phyloP scores from a whole-genome alignment of 2,888 invertebrate genomes.

The Hirtodrosophila cameraria region DNA sequence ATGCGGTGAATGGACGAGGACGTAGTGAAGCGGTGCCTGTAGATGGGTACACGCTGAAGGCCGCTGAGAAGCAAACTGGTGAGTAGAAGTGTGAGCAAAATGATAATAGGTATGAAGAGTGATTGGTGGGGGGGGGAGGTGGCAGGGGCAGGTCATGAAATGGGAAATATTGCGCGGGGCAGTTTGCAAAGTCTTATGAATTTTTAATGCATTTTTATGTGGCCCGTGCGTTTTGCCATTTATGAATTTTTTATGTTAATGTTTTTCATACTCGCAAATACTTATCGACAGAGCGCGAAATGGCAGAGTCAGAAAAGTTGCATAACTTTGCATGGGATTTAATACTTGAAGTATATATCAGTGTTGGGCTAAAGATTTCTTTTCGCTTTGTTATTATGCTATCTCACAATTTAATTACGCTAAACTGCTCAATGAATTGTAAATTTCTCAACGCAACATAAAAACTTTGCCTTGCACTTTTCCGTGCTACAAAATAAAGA shows the following conservation, averaged over 20 bases:
- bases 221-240: constrained; percentile 37
- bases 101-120: too few species aligned
- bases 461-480: constrained; percentile 60
- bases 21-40: constrained; percentile 89
- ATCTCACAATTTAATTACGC: constrained; percentile 74
- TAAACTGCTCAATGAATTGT: constrained; percentile 80
- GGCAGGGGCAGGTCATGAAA: background rate
- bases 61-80: constrained; percentile 92
- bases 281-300: constrained; percentile 13
- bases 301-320: constrained; percentile 15
- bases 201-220: constrained; percentile 41
- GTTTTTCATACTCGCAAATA: constrained; percentile 14
- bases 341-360: constrained; percentile 9
- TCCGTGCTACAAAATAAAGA: background rate
- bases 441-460: constrained; percentile 51
- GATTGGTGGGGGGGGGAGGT: background rate
- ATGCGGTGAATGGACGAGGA: constrained; percentile 93
- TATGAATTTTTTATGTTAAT: constrained; percentile 71
- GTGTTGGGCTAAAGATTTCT: constrained; percentile 17
- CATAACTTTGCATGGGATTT: constrained; percentile 56
- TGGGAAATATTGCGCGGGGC: background rate
- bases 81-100: constrained; percentile 60
- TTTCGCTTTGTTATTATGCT: constrained; percentile 47
- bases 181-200: constrained; percentile 37
- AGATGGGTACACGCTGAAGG: constrained; percentile 90